Base-by-base conservation (phyloP, 1,140 invertebrate species). In the Stenopsyche tienmushanensis region DNA sequence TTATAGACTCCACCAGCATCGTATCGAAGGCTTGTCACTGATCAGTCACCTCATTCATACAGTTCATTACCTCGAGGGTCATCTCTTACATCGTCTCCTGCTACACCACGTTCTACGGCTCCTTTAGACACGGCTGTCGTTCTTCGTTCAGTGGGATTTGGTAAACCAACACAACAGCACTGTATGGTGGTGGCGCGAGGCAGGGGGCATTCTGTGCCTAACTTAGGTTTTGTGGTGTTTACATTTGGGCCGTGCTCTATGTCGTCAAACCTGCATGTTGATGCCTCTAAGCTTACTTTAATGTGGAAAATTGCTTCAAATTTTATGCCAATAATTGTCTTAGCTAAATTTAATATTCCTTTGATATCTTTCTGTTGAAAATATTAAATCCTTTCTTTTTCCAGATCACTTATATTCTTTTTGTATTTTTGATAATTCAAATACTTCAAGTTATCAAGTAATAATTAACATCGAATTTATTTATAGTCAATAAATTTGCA, bases 181-280 rank as follows among this genome's bases (percentile, higher is more conserved):
- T 85, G 72, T 77, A 87, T 81, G 84, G 84, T 80, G 82, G 80
- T 80, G 80, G 82, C 80, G 79, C 82, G 80, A 72, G 78, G 77
- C 52, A 86, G 91, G 80, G 93, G 92, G 79, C 89, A 87, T 72
- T 95, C 92, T 73, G 91, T 93, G 72, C 94, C 93, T 67, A 92
- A 93, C 83, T 80, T 96, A 94, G 92, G 93, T 95, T 82, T 77
- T 71, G 62, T 65, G 64, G 23, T 60, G 67, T 69, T 69, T 49
- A 47, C 58, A 49, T 60, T 47, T 70, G 64, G 57, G 53, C 54
- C 59, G 62, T 63, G 41, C 64, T 69, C 57, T 59, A 59, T 68
- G 60, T 50, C 55, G 66, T 64, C 39, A 59, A 75, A 74, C 66
- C 57, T 53, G 63, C 59, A 69, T 70, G 69, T 63, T 63, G 26